These are phyloP conservation scores for Bicyclus anynana DNA, from an alignment of 1,140 invertebrate species.

Conservation along the genomic window DNA sequence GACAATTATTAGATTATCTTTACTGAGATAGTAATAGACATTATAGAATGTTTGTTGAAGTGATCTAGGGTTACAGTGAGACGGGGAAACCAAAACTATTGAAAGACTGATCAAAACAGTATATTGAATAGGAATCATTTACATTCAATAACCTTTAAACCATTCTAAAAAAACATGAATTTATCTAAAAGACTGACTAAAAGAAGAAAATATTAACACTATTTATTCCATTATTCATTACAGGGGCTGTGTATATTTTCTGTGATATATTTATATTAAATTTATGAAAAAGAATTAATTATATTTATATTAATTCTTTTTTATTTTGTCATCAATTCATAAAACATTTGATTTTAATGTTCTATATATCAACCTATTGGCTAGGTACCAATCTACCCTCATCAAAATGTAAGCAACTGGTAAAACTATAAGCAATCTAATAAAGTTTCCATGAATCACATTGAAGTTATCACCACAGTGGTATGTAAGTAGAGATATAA, in stretches of 20 bases:
- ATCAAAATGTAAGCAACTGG: too few species aligned
- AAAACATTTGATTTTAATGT: not conserved
- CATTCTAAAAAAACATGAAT: not conserved
- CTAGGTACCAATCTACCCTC: too few species aligned
- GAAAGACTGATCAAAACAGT: constrained; percentile 9
- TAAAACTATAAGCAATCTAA: too few species aligned
- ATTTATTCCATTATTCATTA: not conserved
- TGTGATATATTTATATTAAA: constrained; percentile 20
- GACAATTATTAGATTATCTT: constrained; percentile 20
- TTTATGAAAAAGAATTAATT: constrained; percentile 3
- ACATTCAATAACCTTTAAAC: not conserved
- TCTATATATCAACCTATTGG: too few species aligned
- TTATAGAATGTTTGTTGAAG: constrained; percentile 7
- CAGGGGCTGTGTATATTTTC: constrained; percentile 9
- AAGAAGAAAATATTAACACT: not conserved
- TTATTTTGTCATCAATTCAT: not conserved
- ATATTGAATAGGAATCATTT: not conserved
- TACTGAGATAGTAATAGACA: not conserved
- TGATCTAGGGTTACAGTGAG: constrained; percentile 28
- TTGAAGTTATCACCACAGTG: too few species aligned
- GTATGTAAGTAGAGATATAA: too few species aligned
- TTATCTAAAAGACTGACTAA: not conserved
- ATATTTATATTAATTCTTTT: constrained; percentile 1
- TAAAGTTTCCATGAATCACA: too few species aligned
- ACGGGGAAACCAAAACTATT: constrained; percentile 13